Base-by-base conservation (phyloP, 2,888 invertebrate species). In the Melanchra persicariae region DNA sequence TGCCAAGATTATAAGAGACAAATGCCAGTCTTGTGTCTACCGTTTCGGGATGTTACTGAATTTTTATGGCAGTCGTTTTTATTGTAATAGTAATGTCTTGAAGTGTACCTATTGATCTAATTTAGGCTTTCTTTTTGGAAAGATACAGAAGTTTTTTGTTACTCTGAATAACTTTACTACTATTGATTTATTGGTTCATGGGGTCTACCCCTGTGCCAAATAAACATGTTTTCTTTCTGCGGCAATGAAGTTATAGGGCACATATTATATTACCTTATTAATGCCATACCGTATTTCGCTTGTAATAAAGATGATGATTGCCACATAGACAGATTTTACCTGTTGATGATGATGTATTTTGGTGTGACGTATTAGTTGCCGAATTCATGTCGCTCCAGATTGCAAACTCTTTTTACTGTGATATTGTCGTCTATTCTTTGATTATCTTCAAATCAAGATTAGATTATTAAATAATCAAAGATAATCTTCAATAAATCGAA, bases 1-100 rank as follows among this genome's bases (percentile, higher is more conserved):
- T 77, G 77, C 77, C 77, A 77, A 61, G 61, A 52, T 52, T 52
- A 2, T 57, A 37, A 49, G 61, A 64, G 22, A 57, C 10, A 52
- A 57, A 49, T 58, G 51, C 15, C 22, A 12, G 62, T 51, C 15
- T 67, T 66, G 51, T 77, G 45, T 30, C 10, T 24, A 12, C 7
- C n/a, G 34, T 54, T 62, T 71, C 63, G 52, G 43, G 22, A 45
- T 70, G n/a, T 49, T 70, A 49, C 47, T 59, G 77, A 34, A 6
- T 59, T 45, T 58, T 43, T 54, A 62, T 54, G 10, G 22, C 12
- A 17, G 34, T 45, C n/a, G 24, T 37, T 76, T 70, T 34, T 70
- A 49, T 22, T 74, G 12, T 49, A n/a, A 49, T 45, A 19, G 2
- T 8, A 49, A 24, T 26, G 22, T 70, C 26, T 30, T 40, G 2